phyloP scores from a whole-genome alignment of 2,888 invertebrate species.

The Andrena minutula region DNA sequence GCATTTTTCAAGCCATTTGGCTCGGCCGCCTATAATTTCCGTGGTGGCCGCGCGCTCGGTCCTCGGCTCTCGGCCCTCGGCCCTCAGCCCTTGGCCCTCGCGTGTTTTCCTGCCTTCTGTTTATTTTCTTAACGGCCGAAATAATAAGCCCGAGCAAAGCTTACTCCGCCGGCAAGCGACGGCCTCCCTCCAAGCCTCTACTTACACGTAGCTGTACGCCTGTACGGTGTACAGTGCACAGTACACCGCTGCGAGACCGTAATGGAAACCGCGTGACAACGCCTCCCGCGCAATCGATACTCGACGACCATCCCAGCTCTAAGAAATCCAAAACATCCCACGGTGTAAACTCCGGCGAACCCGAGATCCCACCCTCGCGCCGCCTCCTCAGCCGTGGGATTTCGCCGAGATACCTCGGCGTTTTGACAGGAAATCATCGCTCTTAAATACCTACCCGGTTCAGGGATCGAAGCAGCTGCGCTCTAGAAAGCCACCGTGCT shows the following conservation, averaged over 20 bases:
- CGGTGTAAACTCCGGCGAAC: too few relatives aligned
- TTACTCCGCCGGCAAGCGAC: conserved; percentile 52
- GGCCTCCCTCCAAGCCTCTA: conserved; percentile 42
- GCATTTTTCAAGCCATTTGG: conserved; percentile 84
- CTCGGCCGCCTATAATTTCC: conserved; percentile 74
- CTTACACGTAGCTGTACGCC: conserved; percentile 43
- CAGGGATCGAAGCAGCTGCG: conserved; percentile 53
- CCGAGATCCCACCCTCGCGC: neutral
- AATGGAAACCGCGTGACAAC: conserved; percentile 41
- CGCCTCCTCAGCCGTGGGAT: neutral
- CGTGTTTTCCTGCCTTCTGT: conserved; percentile 76
- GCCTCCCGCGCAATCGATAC: conserved; percentile 17
- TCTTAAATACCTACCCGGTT: conserved; percentile 27
- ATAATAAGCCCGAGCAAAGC: conserved; percentile 76
- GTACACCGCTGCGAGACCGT: conserved; percentile 23
- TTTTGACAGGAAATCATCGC: conserved; percentile 58
- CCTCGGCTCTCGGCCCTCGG: conserved; percentile 53
- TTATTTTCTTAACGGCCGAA: conserved; percentile 83
- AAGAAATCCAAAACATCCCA: too few relatives aligned
- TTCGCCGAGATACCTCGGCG: conserved; percentile 31
- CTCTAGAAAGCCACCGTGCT: neutral
- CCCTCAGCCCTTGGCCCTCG: conserved; percentile 48
- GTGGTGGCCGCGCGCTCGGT: conserved; percentile 61
- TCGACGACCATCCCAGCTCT: neutral
- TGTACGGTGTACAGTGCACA: too few relatives aligned